Conservation (phyloP, 2,888 invertebrate species). For the Ectemnius lituratus region DNA sequence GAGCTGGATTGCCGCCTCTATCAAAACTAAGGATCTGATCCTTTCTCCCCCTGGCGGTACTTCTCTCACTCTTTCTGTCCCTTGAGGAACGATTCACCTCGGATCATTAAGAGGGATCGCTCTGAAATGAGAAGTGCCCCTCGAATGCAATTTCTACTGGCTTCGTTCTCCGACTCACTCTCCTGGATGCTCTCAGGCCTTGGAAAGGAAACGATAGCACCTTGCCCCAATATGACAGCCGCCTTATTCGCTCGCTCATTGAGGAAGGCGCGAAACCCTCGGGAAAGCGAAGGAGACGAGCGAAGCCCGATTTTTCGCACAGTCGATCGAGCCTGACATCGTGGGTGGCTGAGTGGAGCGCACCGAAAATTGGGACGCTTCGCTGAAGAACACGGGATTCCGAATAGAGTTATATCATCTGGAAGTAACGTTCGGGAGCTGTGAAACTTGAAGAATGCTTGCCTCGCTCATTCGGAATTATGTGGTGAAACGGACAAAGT, state of each 20-base stretch:
- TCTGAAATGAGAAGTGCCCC: not conserved
- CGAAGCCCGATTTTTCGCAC: not conserved
- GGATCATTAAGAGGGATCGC: slow-evolving; percentile 25
- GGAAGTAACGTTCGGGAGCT: not conserved
- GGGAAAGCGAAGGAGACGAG: not conserved
- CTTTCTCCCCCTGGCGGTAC: slow-evolving; percentile 2
- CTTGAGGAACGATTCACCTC: slow-evolving; percentile 25
- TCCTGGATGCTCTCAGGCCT: no score
- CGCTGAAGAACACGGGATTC: not conserved
- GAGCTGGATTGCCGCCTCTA: slow-evolving; percentile 52
- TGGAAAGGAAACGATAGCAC: no score
- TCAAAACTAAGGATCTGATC: slow-evolving; percentile 40
- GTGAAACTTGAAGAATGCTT: not conserved
- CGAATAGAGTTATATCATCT: not conserved
- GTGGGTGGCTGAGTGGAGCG: not conserved
- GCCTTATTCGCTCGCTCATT: not conserved
- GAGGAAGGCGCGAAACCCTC: not conserved
- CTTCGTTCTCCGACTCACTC: no score
- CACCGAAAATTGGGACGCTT: not conserved
- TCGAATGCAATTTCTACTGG: no score
- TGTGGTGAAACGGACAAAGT: not conserved
- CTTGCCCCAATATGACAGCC: no score
- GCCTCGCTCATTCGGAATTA: not conserved
- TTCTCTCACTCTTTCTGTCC: not conserved
- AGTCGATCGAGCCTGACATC: not conserved